Percentiles rank a stretch among this genome's conserved stretches.
phyloP scores from a whole-genome alignment of 2,113 vertebrate genomes.

The Catharus bicknelli region DNA sequence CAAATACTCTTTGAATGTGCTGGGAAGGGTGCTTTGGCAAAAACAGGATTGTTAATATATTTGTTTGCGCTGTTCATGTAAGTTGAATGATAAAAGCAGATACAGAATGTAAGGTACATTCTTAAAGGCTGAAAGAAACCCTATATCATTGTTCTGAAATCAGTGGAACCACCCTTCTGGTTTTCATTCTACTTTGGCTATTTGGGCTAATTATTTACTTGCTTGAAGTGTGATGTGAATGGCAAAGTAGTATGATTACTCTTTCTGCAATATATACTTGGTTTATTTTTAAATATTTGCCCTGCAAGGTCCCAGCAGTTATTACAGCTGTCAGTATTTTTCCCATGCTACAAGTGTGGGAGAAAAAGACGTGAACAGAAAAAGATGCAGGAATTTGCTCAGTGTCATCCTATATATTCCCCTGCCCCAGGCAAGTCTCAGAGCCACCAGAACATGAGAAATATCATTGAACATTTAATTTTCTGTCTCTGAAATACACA shows the following conservation, averaged over 20 bases:
- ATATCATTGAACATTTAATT: neutral
- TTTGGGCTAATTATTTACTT: neutral
- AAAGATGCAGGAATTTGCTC: neutral
- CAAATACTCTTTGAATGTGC: neutral
- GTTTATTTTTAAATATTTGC: neutral
- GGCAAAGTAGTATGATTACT: neutral
- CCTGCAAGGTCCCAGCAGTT: neutral
- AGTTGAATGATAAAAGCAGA: neutral
- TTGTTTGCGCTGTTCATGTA: neutral
- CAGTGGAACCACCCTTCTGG: rapidly evolving
- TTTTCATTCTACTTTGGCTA: neutral
- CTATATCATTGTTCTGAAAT: neutral
- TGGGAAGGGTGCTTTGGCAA: neutral
- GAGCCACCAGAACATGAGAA: neutral
- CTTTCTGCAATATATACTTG: neutral
- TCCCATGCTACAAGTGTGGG: neutral
- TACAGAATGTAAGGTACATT: neutral
- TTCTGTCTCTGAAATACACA: neutral
- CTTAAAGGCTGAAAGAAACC: neutral
- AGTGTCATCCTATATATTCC: rapidly evolving
- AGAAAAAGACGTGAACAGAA: neutral
- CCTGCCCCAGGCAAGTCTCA: neutral
- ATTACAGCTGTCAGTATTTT: neutral
- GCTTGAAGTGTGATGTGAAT: neutral
- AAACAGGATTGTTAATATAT: neutral